Conservation (phyloP, 2,888 invertebrate genomes). For the Sphaerophoria taeniata region DNA sequence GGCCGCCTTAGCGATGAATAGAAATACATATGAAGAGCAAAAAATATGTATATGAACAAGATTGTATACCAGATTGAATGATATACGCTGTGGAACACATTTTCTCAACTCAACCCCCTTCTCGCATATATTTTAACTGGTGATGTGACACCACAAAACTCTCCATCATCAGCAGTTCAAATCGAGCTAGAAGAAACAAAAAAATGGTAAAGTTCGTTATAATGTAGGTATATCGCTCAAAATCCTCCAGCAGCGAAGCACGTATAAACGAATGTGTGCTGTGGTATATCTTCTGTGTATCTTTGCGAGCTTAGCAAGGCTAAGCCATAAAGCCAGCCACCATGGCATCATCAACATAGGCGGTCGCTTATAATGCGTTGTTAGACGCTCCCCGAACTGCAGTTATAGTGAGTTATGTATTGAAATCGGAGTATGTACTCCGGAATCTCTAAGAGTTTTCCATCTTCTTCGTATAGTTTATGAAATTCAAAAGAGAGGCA, state of each 20-base stretch:
- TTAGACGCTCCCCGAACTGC: conserved; percentile 60
- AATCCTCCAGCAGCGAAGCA: conserved; percentile 60
- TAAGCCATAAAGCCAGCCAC: conserved; percentile 45
- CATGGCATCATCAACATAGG: conserved; percentile 71
- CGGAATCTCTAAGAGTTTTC: conserved; percentile 64
- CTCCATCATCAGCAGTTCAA: conserved; percentile 31
- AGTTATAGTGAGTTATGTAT: conserved; percentile 72
- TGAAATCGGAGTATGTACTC: conserved; percentile 73
- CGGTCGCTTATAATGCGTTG: conserved; percentile 68
- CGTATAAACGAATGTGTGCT: conserved; percentile 20
- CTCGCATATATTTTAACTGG: not conserved
- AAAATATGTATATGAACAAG: not conserved
- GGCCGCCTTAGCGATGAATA: conserved; percentile 13
- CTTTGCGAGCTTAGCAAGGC: not conserved
- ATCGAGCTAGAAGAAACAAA: conserved; percentile 27
- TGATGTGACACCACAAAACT: conserved; percentile 26
- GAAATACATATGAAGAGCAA: conserved; percentile 7
- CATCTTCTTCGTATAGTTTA: conserved; percentile 35
- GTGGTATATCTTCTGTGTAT: conserved; percentile 40
- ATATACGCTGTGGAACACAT: conserved; percentile 50
- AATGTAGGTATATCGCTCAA: conserved; percentile 28
- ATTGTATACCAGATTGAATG: conserved; percentile 32
- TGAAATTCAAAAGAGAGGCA: not conserved
- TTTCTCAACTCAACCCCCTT: not conserved
- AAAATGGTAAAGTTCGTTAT: conserved; percentile 66